phyloP scores from a whole-genome alignment of 2,113 vertebrate genomes.

The Pundamilia nyererei region DNA sequence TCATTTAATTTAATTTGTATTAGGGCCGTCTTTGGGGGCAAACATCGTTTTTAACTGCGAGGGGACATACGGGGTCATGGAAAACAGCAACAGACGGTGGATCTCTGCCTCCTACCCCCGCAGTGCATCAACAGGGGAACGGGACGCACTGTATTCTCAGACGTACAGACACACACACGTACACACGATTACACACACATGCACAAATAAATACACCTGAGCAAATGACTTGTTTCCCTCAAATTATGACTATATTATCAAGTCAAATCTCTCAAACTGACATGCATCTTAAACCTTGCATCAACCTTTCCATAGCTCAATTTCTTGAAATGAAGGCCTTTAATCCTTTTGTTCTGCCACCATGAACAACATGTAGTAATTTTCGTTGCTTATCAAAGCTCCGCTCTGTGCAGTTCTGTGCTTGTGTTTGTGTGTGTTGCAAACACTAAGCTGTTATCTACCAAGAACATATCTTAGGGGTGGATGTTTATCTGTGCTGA shows the following conservation, averaged over 20 bases:
- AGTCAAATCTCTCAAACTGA: conserved; percentile 39
- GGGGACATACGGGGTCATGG: conserved; percentile 42
- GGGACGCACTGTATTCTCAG: conserved; percentile 2
- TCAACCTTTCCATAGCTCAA: conserved; percentile 46
- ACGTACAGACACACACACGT: not conserved
- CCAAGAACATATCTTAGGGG: conserved; percentile 63
- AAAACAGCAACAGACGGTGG: conserved; percentile 67
- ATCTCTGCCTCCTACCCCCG: conserved; percentile 8
- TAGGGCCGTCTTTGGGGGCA: conserved; percentile 63
- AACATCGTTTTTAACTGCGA: conserved; percentile 60
- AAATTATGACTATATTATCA: conserved; percentile 40
- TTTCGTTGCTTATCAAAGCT: conserved; percentile 59
- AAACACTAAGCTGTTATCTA: conserved; percentile 55
- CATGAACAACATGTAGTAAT: conserved; percentile 62
- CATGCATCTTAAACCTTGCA: conserved; percentile 40
- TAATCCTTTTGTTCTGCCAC: conserved; percentile 67
- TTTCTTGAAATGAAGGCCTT: conserved; percentile 61
- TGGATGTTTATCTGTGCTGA: conserved; percentile 66
- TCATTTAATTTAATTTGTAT: conserved; percentile 78
- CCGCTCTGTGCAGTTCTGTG: not conserved
- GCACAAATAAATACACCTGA: not conserved
- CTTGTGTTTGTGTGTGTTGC: conserved; percentile 8
- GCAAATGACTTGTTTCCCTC: conserved; percentile 7
- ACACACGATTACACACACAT: not conserved
- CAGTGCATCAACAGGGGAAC: conserved; percentile 20